Evolutionary conservation across 2,888 invertebrate genomes (phyloP).

Genomic region (Leptarthrus brevirostris): DNA sequence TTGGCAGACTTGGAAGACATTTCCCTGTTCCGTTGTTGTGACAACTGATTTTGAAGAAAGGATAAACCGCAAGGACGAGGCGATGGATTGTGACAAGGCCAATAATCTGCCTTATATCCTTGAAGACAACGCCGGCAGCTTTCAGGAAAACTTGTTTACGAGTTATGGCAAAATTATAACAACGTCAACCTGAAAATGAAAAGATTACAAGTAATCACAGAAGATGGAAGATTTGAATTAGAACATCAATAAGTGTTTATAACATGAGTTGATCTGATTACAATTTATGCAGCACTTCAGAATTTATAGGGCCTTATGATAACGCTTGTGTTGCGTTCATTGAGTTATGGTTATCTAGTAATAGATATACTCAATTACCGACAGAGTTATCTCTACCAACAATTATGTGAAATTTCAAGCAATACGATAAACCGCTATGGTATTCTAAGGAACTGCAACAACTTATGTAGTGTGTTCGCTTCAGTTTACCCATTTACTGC

Average conservation of each 20-base stretch:
- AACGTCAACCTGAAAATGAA: slow-evolving; percentile 24
- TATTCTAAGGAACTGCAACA: too few species aligned
- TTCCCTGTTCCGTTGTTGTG: slow-evolving; percentile 14
- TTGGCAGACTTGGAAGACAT: slow-evolving; percentile 34
- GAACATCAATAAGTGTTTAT: not conserved
- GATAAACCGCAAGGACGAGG: not conserved
- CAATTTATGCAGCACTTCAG: too few species aligned
- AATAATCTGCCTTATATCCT: slow-evolving; percentile 27
- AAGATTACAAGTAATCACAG: not conserved
- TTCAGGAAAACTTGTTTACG: slow-evolving; percentile 6
- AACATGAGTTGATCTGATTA: not conserved
- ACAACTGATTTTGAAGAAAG: slow-evolving; percentile 10
- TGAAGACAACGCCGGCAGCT: not conserved
- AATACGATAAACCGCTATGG: too few species aligned
- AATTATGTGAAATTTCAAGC: too few species aligned
- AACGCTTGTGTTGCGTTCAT: too few species aligned
- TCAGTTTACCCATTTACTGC: too few species aligned
- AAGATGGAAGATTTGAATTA: not conserved
- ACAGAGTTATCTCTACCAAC: too few species aligned
- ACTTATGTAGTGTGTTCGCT: too few species aligned
- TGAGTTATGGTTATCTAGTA: too few species aligned
- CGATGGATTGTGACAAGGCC: slow-evolving; percentile 8
- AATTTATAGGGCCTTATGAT: too few species aligned
- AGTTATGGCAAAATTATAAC: slow-evolving; percentile 29
- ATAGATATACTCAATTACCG: too few species aligned